These are phyloP conservation scores for Caenorhabditis panamensis DNA, from an alignment of 2,888 invertebrate genomes.

Conservation along the genomic window DNA sequence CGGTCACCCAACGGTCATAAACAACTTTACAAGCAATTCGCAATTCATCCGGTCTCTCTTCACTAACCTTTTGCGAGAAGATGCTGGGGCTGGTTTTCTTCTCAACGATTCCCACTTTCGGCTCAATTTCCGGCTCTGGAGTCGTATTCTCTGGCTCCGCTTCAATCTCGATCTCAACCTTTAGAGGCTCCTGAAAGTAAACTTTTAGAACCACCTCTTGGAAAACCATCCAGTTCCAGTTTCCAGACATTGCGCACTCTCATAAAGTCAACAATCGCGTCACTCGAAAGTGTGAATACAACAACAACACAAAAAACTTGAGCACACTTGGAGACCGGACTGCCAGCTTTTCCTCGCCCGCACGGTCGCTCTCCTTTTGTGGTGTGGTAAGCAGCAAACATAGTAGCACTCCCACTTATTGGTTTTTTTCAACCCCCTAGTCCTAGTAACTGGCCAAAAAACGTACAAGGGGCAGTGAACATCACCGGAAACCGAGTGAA, in stretches of 20 bases:
- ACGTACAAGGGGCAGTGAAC: neutral
- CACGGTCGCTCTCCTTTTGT: conserved; percentile 36
- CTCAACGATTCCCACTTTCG: conserved; percentile 31
- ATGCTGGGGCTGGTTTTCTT: conserved; percentile 55
- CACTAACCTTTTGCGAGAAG: conserved; percentile 60
- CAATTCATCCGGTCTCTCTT: neutral
- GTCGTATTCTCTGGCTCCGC: no score
- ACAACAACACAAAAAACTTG: conserved; percentile 36
- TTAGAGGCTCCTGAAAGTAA: conserved; percentile 50
- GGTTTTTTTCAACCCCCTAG: no score
- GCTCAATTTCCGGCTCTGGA: conserved; percentile 5
- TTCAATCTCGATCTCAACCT: conserved; percentile 40
- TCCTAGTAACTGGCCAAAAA: no score
- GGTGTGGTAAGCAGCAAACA: conserved; percentile 30
- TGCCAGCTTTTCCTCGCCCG: conserved; percentile 6
- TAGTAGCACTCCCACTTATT: conserved; percentile 37
- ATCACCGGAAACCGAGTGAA: conserved; percentile 2
- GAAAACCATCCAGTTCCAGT: neutral
- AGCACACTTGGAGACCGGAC: conserved; percentile 28
- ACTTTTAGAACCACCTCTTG: neutral
- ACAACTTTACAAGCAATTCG: conserved; percentile 54
- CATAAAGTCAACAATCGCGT: conserved; percentile 58
- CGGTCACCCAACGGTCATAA: conserved; percentile 42
- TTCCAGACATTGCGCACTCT: conserved; percentile 10
- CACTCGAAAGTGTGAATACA: conserved; percentile 41